A percentile compares a stretch with the other conserved stretches of the same genome.
Evolutionary conservation across 1,140 invertebrate species (phyloP).

Genomic region (Probaryconus sp.): DNA sequence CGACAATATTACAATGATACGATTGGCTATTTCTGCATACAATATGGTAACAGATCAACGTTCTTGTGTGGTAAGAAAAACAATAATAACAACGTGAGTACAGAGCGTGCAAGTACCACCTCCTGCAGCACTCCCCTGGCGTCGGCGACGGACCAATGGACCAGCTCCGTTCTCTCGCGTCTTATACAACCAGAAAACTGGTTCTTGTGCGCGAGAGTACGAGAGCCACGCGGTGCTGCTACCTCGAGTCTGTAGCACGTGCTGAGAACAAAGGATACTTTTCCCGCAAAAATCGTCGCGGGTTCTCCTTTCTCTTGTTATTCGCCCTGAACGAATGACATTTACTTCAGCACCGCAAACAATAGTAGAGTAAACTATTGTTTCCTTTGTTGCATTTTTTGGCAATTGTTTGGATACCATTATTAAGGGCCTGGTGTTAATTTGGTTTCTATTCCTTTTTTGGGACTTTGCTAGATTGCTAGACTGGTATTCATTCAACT

Average conservation of each 20-base stretch:
- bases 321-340: conserved; percentile 52
- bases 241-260: conserved; percentile 45
- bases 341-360: conserved; percentile 37
- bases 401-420: too few relatives aligned
- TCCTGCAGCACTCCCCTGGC: conserved; percentile 1
- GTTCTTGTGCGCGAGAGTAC: conserved; percentile 27
- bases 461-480: too few relatives aligned
- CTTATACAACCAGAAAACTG: conserved; percentile 16
- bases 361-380: conserved; percentile 7
- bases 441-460: conserved; percentile 1
- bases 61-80: conserved; percentile 52
- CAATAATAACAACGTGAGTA: conserved; percentile 22
- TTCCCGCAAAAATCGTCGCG: conserved; percentile 34
- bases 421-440: too few relatives aligned
- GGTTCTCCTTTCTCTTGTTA: conserved; percentile 43
- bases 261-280: conserved; percentile 58
- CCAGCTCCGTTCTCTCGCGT: conserved; percentile 49
- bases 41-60: conserved; percentile 65
- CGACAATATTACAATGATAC: conserved; percentile 67
- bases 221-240: conserved; percentile 58
- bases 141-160: conserved; percentile 22
- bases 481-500: too few relatives aligned
- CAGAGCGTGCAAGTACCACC: conserved; percentile 5
- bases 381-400: conserved; percentile 25
- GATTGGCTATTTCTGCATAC: conserved; percentile 47